Base-by-base conservation (phyloP, 2,113 vertebrate genomes). In the Megatriorchis doriae region DNA sequence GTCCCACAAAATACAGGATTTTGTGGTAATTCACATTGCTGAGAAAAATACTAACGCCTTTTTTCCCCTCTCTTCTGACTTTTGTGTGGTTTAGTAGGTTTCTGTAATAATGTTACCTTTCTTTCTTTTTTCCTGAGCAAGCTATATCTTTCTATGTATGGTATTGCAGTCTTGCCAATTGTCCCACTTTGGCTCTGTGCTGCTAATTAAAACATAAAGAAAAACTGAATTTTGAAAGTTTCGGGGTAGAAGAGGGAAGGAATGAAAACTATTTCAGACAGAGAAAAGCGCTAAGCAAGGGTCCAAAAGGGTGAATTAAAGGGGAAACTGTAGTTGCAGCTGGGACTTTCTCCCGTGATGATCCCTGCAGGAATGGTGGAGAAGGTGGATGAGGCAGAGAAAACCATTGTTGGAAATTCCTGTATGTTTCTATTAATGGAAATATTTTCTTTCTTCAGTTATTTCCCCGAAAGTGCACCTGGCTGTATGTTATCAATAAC, bases 401-500 rank as follows among this genome's bases (percentile, higher is more conserved):
- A 58, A 53, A 58, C 17, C 36, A 19, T 0, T 3, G 10, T 2
- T 65, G 5, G 84, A 52, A 36, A 31, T 67, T 52, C n/a, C 53
- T 47, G 7, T 11, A 0, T 32, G 27, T 45, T 79, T 67, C 13
- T 90, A 2, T 63, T 78, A 31, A 81, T 62, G 26, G 21, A 53
- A 71, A 20, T 63, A 0, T 72, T 82, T 86, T 55, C 62, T 66
- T 94, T 92, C 77, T 77, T 56, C 73, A 99, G 99, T 98, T 99
- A 73, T 99, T 99, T 95, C 99, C 99, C 16, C 98, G 99, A 34
- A 99, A 99, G 89, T 99, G 99, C 86, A 99, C 99, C 7, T 99
- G 99, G 99, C 98, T 99, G 3, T 99, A 99, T 8, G 98, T 99
- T 43, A 99, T 99, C 98, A 99, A 99, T 98, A 99, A 99, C 97